These are phyloP conservation scores for Ciona savignyi DNA, from an alignment of 23 tunicate species.

Conservation along the genomic window DNA sequence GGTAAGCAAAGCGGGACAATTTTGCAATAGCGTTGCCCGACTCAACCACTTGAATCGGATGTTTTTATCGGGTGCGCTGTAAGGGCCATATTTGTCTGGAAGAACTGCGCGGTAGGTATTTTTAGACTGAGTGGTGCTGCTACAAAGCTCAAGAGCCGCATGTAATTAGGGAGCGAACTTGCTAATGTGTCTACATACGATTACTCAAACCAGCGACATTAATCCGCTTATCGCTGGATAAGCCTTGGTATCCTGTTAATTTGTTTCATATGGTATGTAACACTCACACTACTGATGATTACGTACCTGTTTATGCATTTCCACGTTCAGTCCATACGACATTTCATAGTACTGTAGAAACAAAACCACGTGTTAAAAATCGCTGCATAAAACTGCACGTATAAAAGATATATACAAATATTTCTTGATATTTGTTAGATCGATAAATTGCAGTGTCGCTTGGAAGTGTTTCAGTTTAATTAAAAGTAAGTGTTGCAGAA, in stretches of 20 bases:
- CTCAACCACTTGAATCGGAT: background rate
- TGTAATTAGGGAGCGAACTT: background rate
- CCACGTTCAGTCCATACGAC: constrained; percentile 89
- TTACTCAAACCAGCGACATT: background rate
- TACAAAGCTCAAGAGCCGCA: background rate
- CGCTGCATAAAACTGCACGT: too few relatives aligned
- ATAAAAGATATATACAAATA: too few relatives aligned
- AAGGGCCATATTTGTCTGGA: background rate
- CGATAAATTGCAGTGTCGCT: too few relatives aligned
- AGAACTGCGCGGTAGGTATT: background rate
- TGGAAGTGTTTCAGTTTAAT: too few relatives aligned
- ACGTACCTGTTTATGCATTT: constrained; percentile 96
- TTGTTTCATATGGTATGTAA: too few relatives aligned
- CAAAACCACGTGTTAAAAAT: too few relatives aligned
- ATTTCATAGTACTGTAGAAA: constrained; percentile 88
- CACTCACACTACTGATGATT: too few relatives aligned
- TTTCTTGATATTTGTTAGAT: too few relatives aligned
- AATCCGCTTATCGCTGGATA: background rate
- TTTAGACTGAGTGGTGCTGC: background rate
- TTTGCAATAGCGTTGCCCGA: background rate
- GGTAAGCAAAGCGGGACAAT: background rate
- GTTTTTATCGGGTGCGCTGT: background rate
- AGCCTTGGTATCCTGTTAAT: too few relatives aligned
- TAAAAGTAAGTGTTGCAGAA: too few relatives aligned
- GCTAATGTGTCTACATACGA: background rate